These are phyloP conservation scores for Psilopogon haemacephalus DNA, from an alignment of 2,113 vertebrate species.

Conservation along the genomic window DNA sequence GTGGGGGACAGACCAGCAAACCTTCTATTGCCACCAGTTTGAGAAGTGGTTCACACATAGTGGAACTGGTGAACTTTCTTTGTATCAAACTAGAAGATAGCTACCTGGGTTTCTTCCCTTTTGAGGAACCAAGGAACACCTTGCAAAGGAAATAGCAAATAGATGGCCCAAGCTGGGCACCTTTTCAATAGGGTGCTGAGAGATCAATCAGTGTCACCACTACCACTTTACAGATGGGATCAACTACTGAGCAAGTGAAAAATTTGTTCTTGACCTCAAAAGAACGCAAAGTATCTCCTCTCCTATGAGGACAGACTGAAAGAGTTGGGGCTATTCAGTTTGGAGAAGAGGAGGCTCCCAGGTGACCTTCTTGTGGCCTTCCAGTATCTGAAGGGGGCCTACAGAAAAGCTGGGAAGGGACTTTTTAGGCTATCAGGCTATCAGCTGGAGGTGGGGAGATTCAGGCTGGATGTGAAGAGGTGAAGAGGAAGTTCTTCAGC, in stretches of 20 bases:
- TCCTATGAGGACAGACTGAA: too few relatives aligned
- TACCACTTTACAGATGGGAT: neutral
- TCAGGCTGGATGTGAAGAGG: too few relatives aligned
- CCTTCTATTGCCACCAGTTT: neutral
- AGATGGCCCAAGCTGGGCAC: neutral
- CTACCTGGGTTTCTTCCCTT: neutral
- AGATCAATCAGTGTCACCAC: neutral
- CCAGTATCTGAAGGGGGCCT: too few relatives aligned
- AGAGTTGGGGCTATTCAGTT: too few relatives aligned
- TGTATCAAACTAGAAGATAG: neutral
- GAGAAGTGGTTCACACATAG: neutral
- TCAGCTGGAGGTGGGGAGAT: too few relatives aligned
- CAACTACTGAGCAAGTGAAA: neutral
- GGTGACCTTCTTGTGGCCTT: too few relatives aligned
- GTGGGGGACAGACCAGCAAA: neutral
- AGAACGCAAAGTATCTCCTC: neutral
- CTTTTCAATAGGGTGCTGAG: neutral
- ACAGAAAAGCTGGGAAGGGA: too few relatives aligned
- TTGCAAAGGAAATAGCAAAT: conserved; percentile 48
- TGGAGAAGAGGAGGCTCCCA: too few relatives aligned
- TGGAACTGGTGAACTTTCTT: neutral
- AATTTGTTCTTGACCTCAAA: neutral
- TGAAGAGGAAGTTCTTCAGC: too few relatives aligned
- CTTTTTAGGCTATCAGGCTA: too few relatives aligned
- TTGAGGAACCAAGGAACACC: neutral